Evolutionary conservation across 2,113 vertebrate species (phyloP), one percentile per base, ranked within the genome.

Genomic region (Anseranas semipalmata): DNA sequence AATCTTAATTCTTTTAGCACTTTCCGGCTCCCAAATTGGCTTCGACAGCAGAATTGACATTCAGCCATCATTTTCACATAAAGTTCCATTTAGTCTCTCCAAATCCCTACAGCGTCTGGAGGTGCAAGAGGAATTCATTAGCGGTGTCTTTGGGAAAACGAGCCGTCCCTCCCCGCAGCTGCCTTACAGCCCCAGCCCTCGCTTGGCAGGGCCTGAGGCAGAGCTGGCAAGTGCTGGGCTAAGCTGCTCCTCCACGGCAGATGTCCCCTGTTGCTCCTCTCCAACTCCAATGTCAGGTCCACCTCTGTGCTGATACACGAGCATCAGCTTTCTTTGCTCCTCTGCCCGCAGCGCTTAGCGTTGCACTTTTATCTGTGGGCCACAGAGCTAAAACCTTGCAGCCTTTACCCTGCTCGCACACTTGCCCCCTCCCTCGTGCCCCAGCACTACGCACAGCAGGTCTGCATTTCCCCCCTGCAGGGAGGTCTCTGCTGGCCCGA

Each of bases 1-100:
- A 87, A 33, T 81, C 87, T 97, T 93, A 97, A 97, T 97, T 97
- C 96, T 96, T 97, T 96, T 74, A 96, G 91, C 73, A 60, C 89
- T 89, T 85, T 25, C 93, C 19, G 21, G 80, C 97, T 96, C 93
- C 87, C 96, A 95, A 96, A 96, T 86, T 95, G 92, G 74, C 93
- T 97, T 91, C 67, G 43, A 81, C 81, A 76, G 88, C 53, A 66
- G 94, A 94, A 97, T 52, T 94, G 95, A 93, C 94, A 97, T 93
- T 97, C 97, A 97, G 75, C 86, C 87, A 96, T 80, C 82, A 81
- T 95, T 96, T 97, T 32, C 90, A 79, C 93, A 94, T 37, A 27
- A 95, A 96, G 84, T 65, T 78, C 85, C 74, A 81, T 90, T 96
- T 67, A 62, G 82, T 50, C 83, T 91, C 83, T 93, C 83, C 85